These are phyloP conservation scores for Asteroscopus sphinx DNA, from an alignment of 2,888 invertebrate genomes.

Conservation along the genomic window DNA sequence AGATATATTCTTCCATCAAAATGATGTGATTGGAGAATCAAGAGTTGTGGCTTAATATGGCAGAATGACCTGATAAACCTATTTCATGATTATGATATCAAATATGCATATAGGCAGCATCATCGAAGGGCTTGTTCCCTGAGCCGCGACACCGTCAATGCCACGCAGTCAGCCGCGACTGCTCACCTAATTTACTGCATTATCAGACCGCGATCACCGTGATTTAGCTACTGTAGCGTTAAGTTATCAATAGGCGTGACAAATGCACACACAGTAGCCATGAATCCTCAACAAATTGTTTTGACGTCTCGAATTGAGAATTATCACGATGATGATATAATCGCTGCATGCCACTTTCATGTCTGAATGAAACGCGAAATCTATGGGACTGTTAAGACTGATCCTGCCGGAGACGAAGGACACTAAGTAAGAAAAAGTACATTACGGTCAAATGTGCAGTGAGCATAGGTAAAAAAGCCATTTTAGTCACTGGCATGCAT, in stretches of 20 bases:
- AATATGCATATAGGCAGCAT: neutral
- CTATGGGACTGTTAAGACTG: no score
- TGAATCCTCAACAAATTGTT: constrained; percentile 9
- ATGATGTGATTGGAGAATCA: no score
- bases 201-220: constrained; percentile 39
- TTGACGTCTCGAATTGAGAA: neutral
- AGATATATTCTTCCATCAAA: no score
- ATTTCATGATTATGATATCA: neutral
- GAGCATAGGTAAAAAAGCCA: no score
- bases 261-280: constrained; percentile 3
- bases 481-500: no score
- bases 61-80: no score
- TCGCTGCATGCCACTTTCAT: neutral
- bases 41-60: no score
- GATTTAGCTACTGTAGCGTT: constrained; percentile 6
- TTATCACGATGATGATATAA: neutral
- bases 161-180: constrained; percentile 23
- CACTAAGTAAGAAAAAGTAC: no score
- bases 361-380: neutral
- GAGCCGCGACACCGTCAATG: constrained; percentile 7
- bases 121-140: neutral
- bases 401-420: no score
- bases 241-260: constrained; percentile 25
- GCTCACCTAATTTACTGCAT: constrained; percentile 18
- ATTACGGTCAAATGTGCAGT: no score